Percentiles rank a stretch among this genome's conserved stretches.
phyloP scores from a whole-genome alignment of 2,113 vertebrate species.

The Xenopus laevis region DNA sequence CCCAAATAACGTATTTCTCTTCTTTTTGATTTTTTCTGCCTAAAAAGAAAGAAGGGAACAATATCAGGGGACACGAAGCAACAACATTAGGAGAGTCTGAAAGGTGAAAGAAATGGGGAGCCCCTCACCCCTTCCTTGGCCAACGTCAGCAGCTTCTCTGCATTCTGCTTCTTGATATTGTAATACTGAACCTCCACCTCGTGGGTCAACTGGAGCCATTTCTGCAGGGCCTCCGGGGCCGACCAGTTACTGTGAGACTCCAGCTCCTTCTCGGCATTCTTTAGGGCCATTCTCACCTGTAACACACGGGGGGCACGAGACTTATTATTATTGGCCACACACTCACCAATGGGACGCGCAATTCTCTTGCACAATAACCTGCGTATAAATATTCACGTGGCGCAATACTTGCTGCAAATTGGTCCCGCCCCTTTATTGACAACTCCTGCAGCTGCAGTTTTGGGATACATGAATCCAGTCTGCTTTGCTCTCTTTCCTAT shows the following conservation, averaged over 20 bases:
- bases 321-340: too few relatives aligned
- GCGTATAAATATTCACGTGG: too few relatives aligned
- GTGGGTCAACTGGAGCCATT: constrained; percentile 96
- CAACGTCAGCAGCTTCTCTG: constrained; percentile 87
- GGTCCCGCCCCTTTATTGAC: too few relatives aligned
- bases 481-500: too few relatives aligned
- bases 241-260: constrained; percentile 88
- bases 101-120: too few relatives aligned
- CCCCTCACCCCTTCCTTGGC: constrained; percentile 91
- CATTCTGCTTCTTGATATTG: constrained; percentile 95
- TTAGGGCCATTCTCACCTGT: constrained; percentile 91
- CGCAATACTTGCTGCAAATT: too few relatives aligned
- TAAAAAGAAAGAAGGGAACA: constrained; percentile 42
- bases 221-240: constrained; percentile 87
- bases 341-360: too few relatives aligned
- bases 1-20: constrained; percentile 93
- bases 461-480: too few relatives aligned
- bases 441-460: too few relatives aligned
- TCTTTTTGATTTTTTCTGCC: constrained; percentile 99
- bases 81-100: too few relatives aligned
- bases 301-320: neutral
- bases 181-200: constrained; percentile 98
- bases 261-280: constrained; percentile 93
- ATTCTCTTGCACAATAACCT: too few relatives aligned
- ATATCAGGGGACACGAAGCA: too few relatives aligned